Evolutionary conservation across 2,113 vertebrate genomes (phyloP).

Genomic region (Zeus faber): DNA sequence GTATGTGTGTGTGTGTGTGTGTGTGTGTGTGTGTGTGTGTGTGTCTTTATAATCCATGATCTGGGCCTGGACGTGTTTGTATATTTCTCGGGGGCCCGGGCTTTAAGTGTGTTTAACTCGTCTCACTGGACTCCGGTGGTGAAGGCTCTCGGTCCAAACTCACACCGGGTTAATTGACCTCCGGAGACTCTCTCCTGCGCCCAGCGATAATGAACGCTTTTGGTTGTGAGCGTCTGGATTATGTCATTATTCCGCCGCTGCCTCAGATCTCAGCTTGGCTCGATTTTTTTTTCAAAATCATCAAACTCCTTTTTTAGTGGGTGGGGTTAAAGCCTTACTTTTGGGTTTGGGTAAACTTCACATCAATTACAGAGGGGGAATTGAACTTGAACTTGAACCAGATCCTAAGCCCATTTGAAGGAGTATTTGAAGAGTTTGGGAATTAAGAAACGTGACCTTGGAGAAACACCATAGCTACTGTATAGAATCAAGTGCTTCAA

Average conservation of each 20-base stretch:
- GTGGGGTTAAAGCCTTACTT: no score
- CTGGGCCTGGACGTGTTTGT: background rate
- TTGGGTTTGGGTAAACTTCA: no score
- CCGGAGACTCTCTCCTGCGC: conserved; percentile 35
- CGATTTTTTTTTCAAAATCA: conserved; percentile 10
- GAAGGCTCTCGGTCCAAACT: conserved; percentile 27
- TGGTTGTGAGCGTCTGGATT: conserved; percentile 22
- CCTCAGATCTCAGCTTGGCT: conserved; percentile 31
- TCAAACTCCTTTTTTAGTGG: no score
- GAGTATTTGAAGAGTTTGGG: no score
- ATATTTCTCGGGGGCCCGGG: background rate
- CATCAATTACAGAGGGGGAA: no score
- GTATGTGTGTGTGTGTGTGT: background rate
- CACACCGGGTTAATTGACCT: conserved; percentile 57
- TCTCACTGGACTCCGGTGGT: background rate
- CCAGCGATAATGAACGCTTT: conserved; percentile 25
- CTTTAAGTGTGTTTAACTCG: background rate
- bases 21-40: background rate
- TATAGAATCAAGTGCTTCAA: no score
- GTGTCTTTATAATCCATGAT: background rate
- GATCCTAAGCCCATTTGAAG: no score
- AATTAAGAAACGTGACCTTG: no score
- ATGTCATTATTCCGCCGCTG: conserved; percentile 32
- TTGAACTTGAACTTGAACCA: no score
- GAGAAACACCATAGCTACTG: no score